A percentile compares a stretch with the other conserved stretches of the same genome.
phyloP scores from a whole-genome alignment of 2,888 invertebrate genomes.

The Salticus scenicus region DNA sequence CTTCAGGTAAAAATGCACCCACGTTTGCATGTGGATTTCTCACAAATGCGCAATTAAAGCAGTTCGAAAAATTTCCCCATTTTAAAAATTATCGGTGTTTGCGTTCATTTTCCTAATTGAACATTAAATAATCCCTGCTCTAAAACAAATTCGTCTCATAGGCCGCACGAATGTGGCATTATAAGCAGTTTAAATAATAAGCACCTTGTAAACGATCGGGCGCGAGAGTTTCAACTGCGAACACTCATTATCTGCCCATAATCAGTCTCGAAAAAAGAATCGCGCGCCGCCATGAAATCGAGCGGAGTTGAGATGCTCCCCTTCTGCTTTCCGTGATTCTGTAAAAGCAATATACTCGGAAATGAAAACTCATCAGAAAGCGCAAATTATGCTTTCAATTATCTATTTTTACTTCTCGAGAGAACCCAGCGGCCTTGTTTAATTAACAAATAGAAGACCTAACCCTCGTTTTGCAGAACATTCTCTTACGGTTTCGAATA shows the following conservation, averaged over 20 bases:
- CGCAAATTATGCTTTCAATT: slow-evolving; percentile 69
- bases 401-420: slow-evolving; percentile 65
- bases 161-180: slow-evolving; percentile 48
- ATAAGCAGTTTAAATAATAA: slow-evolving; percentile 68
- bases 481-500: slow-evolving; percentile 60
- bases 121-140: slow-evolving; percentile 40
- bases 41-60: not conserved
- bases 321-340: slow-evolving; percentile 29
- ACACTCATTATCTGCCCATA: slow-evolving; percentile 61
- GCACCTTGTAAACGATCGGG: slow-evolving; percentile 64
- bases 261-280: slow-evolving; percentile 55
- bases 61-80: not conserved
- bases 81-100: slow-evolving; percentile 22
- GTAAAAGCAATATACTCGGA: slow-evolving; percentile 62
- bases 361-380: slow-evolving; percentile 69
- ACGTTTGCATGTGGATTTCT: not conserved
- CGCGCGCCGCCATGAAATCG: slow-evolving; percentile 41
- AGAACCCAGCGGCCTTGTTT: slow-evolving; percentile 56
- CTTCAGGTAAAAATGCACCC: not conserved
- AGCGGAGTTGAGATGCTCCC: slow-evolving; percentile 43
- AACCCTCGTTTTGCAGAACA: slow-evolving; percentile 55
- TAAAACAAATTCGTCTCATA: slow-evolving; percentile 54
- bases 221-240: slow-evolving; percentile 37
- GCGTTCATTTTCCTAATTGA: slow-evolving; percentile 48
- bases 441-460: slow-evolving; percentile 65